Conservation (phyloP, 2,113 vertebrate genomes). For the Cheilinus undulatus region DNA sequence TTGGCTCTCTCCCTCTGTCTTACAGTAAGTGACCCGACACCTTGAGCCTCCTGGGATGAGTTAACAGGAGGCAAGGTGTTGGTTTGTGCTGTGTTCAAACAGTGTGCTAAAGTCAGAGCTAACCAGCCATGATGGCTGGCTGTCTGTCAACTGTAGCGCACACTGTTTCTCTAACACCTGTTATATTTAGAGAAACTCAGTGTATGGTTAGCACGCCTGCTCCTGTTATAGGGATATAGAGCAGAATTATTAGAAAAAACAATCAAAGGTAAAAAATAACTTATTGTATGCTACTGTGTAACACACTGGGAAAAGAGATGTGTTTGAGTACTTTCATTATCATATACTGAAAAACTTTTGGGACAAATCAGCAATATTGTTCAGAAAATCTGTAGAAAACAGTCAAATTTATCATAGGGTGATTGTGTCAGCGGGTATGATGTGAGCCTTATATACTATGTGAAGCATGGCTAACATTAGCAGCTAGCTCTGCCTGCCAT, state of each 20-base stretch:
- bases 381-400: no score
- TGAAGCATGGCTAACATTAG: no score
- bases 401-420: no score
- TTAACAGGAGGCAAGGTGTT: slow-evolving; percentile 42
- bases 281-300: background rate
- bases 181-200: background rate
- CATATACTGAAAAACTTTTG: no score
- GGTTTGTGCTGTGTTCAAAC: slow-evolving; percentile 13
- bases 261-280: no score
- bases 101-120: background rate
- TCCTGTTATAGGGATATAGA: background rate
- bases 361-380: no score
- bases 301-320: no score
- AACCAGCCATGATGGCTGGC: background rate
- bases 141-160: slow-evolving; percentile 11
- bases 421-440: no score
- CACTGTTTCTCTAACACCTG: background rate
- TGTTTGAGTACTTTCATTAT: no score
- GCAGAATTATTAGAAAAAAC: no score
- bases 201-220: background rate
- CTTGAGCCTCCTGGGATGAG: slow-evolving; percentile 71
- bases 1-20: slow-evolving; percentile 42
- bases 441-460: no score
- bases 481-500: no score
- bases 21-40: slow-evolving; percentile 83